Conservation (phyloP, 2,113 vertebrate species). For the Zosterops japonicus region DNA sequence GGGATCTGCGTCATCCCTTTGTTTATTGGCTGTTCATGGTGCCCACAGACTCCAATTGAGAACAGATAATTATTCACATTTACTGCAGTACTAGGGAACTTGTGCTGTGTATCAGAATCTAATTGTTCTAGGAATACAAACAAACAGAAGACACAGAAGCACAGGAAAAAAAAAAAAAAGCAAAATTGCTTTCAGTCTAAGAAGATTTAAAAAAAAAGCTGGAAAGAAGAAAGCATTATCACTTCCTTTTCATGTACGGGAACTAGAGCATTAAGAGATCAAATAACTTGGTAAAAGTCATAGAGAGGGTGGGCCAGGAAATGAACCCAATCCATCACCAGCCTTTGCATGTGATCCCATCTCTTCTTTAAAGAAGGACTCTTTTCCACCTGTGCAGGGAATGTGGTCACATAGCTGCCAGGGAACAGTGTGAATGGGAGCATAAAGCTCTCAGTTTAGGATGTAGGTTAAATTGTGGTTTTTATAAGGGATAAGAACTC, state of each 20-base stretch:
- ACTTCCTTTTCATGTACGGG: not conserved
- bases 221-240: slow-evolving; percentile 43
- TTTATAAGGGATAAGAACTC: not conserved
- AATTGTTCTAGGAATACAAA: slow-evolving; percentile 13
- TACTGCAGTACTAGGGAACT: not conserved
- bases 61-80: slow-evolving; percentile 19
- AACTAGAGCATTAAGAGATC: slow-evolving; percentile 47
- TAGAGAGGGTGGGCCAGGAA: slow-evolving; percentile 9
- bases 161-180: not conserved
- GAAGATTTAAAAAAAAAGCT: not conserved
- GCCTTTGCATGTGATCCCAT: not conserved
- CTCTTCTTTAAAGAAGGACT: not conserved
- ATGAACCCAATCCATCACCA: not conserved
- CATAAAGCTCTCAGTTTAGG: not conserved
- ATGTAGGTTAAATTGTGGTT: not conserved
- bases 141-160: not conserved
- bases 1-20: slow-evolving; percentile 11
- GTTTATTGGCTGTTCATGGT: not conserved
- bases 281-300: slow-evolving; percentile 13
- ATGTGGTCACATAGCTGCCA: not conserved
- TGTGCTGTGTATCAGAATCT: not conserved
- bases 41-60: not conserved
- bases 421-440: not conserved
- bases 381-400: not conserved
- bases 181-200: not conserved